These are phyloP conservation scores for Numida meleagris DNA, from an alignment of 2,113 vertebrate genomes.

Conservation along the genomic window DNA sequence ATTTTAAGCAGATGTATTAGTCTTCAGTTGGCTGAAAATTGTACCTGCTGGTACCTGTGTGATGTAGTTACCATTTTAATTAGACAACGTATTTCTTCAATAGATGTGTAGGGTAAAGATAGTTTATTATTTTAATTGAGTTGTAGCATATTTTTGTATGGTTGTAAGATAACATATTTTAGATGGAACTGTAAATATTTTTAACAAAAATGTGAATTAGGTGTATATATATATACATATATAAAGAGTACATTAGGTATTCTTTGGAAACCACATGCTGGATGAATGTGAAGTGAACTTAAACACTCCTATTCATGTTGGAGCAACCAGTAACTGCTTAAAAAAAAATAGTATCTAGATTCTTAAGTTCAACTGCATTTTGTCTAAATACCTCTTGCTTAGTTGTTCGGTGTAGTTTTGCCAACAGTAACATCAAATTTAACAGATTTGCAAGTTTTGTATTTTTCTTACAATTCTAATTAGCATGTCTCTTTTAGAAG, in stretches of 20 bases:
- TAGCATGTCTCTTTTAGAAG: background rate
- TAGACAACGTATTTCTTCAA: background rate
- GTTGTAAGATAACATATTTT: background rate
- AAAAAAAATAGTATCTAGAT: background rate
- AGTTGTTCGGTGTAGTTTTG: background rate
- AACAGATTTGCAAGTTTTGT: background rate
- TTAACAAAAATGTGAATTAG: background rate
- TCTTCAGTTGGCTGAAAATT: background rate
- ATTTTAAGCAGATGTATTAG: background rate
- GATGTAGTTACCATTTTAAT: background rate
- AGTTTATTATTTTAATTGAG: rapidly evolving
- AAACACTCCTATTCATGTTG: background rate
- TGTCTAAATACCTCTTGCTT: background rate
- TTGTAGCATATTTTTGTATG: background rate
- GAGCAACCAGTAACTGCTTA: background rate
- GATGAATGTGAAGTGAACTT: background rate
- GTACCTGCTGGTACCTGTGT: rapidly evolving
- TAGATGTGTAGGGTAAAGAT: background rate
- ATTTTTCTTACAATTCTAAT: background rate
- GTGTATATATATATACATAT: no score
- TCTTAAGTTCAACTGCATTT: background rate
- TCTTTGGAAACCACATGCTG: background rate
- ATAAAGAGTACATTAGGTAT: rapidly evolving
- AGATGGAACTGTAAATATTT: background rate
- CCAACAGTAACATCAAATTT: background rate